Evolutionary conservation across 2,888 invertebrate species (phyloP).

Genomic region (Thereva unica): DNA sequence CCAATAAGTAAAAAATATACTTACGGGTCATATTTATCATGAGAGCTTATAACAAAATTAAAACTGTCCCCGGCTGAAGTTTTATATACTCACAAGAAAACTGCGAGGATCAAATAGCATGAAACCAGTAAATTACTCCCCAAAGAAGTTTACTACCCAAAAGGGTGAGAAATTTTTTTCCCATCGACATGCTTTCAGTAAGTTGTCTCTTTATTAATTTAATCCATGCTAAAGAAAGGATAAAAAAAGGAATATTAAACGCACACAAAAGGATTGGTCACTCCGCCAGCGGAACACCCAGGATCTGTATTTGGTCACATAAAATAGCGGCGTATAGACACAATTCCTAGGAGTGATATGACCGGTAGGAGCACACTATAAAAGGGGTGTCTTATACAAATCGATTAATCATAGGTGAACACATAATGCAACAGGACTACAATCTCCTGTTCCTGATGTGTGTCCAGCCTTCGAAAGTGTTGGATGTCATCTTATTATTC

Average conservation of each 20-base stretch:
- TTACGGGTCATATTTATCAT: too few species aligned
- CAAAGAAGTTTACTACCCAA: too few species aligned
- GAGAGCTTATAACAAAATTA: too few species aligned
- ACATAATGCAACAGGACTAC: slow-evolving; percentile 40
- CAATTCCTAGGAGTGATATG: slow-evolving; percentile 18
- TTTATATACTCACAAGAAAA: too few species aligned
- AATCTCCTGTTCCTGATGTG: slow-evolving; percentile 42
- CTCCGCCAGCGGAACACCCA: slow-evolving; percentile 26
- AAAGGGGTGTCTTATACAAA: slow-evolving; percentile 33
- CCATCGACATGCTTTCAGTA: slow-evolving; percentile 25
- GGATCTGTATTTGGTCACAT: not conserved
- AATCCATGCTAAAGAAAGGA: slow-evolving; percentile 20
- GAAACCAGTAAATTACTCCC: too few species aligned
- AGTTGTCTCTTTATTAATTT: slow-evolving; percentile 35
- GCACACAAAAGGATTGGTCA: slow-evolving; percentile 27
- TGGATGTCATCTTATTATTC: slow-evolving; percentile 60
- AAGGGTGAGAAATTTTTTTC: slow-evolving; percentile 10
- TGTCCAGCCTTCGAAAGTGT: slow-evolving; percentile 51
- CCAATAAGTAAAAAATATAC: too few species aligned
- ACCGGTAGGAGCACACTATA: slow-evolving; percentile 31
- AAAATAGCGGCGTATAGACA: slow-evolving; percentile 3
- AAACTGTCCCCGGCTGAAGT: too few species aligned
- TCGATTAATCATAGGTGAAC: slow-evolving; percentile 38
- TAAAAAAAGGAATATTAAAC: slow-evolving; percentile 28
- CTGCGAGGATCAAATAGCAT: too few species aligned